Conservation (phyloP, 2,113 vertebrate species). For the Urocolius indicus region DNA sequence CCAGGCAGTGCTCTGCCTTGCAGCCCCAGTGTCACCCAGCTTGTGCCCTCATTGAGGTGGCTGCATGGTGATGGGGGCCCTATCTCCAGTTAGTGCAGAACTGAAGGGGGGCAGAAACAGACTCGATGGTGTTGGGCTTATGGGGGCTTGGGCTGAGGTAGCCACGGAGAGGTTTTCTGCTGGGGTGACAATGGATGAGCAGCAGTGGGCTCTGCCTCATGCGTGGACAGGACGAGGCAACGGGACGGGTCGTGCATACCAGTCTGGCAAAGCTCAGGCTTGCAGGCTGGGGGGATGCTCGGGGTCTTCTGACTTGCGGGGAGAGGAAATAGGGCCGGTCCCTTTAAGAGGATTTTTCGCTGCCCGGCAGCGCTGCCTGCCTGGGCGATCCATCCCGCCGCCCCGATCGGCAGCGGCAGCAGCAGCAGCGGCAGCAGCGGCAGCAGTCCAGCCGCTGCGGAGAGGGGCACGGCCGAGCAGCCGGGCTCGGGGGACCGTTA, state of each 20-base stretch:
- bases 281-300: not conserved
- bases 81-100: not conserved
- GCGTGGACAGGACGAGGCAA: rapidly evolving
- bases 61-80: rapidly evolving
- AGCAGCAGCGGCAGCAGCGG: not conserved
- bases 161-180: no score
- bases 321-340: not conserved
- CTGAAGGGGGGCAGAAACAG: rapidly evolving
- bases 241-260: not conserved
- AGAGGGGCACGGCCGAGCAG: not conserved
- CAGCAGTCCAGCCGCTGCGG: not conserved
- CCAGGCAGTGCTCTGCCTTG: rapidly evolving
- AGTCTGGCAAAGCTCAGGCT: not conserved
- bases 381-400: not conserved
- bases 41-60: not conserved
- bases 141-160: no score
- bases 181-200: not conserved
- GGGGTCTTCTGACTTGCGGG: not conserved
- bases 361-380: conserved; percentile 21
- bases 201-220: not conserved
- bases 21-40: not conserved
- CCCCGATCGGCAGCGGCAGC: not conserved
- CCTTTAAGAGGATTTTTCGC: conserved; percentile 62
- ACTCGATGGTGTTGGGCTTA: rapidly evolving
- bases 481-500: not conserved